Base-by-base conservation (phyloP, 2,113 vertebrate genomes). In the Naja naja region DNA sequence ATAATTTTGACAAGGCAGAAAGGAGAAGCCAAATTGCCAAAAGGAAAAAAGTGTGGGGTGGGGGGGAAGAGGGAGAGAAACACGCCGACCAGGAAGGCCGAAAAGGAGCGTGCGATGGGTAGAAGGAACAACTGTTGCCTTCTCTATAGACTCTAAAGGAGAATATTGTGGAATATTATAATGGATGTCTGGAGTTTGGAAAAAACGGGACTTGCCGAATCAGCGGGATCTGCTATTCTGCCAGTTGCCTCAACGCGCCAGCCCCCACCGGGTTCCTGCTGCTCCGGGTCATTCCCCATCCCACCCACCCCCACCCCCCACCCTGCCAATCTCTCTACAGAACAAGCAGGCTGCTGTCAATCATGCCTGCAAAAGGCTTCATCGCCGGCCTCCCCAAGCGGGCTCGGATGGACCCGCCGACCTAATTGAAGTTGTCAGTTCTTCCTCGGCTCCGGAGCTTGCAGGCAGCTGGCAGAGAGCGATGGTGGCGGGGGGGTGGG, bases 371-470 rank as follows among this genome's bases (percentile, higher is more conserved):
- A 49, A 92, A n/a, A 88, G 34, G 30, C 43, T 91, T 88, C 47
- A 74, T 88, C 85, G 52, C 3, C 49, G 9, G 85, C 39, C 16
- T 91, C 86, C 85, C 91, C 14, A 14, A n/a, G 56, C 16, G 34
- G 54, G 55, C 47, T 27, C 18, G 1, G 58, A n/a, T n/a, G 16
- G 49, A 45, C 5, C 2, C 1, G 49, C 7, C 7, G 25, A 88
- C 52, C 86, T 90, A 93, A 88, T 49, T 88, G 92, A 88, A 52
- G 58, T 49, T 91, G 85, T 81, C 92, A 81, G 49, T 81, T 86
- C 74, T 91, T 81, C 52, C 89, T 60, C n/a, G 16, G 92, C n/a
- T 43, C 58, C 89, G 16, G 4, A 1, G 55, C 49, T 10, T 53
- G 47, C 91, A 90, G 69, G 81, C 56, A 20, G 92, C 85, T 0